Conservation (phyloP, 2,113 vertebrate species). For the Lagenorhynchus albirostris region DNA sequence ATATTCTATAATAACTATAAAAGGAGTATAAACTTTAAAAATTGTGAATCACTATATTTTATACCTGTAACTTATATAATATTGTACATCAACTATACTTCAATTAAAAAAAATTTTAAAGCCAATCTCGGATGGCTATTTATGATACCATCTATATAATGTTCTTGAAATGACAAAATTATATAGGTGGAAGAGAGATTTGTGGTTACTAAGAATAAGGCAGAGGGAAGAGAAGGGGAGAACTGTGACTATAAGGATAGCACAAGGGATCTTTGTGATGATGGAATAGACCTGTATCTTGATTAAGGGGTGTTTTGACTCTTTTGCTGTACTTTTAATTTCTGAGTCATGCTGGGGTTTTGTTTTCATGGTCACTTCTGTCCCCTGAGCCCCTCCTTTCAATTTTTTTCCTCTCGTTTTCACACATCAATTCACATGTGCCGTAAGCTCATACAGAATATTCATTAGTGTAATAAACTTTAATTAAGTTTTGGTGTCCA, state of each 20-base stretch:
- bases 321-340: background rate
- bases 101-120: background rate
- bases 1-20: background rate
- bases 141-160: background rate
- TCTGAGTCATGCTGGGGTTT: background rate
- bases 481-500: background rate
- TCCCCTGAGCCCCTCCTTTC: background rate
- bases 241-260: background rate
- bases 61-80: background rate
- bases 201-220: background rate
- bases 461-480: background rate
- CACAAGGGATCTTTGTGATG: background rate
- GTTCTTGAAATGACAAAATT: background rate
- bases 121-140: background rate
- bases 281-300: background rate
- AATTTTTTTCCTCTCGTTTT: background rate
- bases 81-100: background rate
- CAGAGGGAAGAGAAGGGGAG: background rate
- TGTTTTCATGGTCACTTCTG: background rate
- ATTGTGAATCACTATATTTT: background rate
- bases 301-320: background rate
- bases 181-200: background rate
- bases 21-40: background rate
- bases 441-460: background rate
- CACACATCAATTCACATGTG: background rate